These are phyloP conservation scores for Ophion obscuratus DNA, from an alignment of 2,888 invertebrate species.

Conservation along the genomic window DNA sequence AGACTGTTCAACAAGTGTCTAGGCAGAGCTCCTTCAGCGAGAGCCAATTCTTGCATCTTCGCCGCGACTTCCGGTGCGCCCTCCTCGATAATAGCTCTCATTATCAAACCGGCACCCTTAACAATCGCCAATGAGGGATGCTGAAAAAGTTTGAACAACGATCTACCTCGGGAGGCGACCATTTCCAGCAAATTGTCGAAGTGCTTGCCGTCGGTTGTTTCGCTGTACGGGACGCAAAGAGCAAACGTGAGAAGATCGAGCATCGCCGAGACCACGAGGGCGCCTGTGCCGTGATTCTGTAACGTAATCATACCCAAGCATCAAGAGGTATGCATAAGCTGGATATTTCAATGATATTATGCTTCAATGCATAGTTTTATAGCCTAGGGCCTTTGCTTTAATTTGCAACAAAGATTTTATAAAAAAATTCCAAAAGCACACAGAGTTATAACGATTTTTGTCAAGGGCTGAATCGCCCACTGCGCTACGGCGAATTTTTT, in stretches of 20 bases:
- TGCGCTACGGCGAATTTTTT: too few relatives aligned
- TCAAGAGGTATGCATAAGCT: too few relatives aligned
- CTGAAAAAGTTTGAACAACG: constrained; percentile 96
- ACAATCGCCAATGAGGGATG: constrained; percentile 99
- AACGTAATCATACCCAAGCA: constrained; percentile 65
- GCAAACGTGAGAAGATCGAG: constrained; percentile 99
- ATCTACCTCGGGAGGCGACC: constrained; percentile 96
- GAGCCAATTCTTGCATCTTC: constrained; percentile 97
- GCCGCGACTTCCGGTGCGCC: constrained; percentile 96
- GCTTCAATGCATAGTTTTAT: too few relatives aligned
- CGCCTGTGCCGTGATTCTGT: constrained; percentile 96
- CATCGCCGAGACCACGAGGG: constrained; percentile 98
- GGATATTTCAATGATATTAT: too few relatives aligned
- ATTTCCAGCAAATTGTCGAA: constrained; percentile 97
- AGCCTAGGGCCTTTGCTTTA: too few relatives aligned
- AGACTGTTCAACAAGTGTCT: constrained; percentile 96
- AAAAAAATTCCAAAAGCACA: too few relatives aligned
- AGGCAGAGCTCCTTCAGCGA: constrained; percentile 98
- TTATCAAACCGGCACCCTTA: constrained; percentile 98
- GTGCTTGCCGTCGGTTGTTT: constrained; percentile 98
- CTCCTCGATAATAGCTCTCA: constrained; percentile 99
- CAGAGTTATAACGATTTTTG: too few relatives aligned
- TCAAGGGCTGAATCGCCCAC: too few relatives aligned
- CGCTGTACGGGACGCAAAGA: constrained; percentile 99
- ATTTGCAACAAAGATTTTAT: too few relatives aligned